phyloP scores from a whole-genome alignment of 2,888 invertebrate species.

The Campoplex capitator region DNA sequence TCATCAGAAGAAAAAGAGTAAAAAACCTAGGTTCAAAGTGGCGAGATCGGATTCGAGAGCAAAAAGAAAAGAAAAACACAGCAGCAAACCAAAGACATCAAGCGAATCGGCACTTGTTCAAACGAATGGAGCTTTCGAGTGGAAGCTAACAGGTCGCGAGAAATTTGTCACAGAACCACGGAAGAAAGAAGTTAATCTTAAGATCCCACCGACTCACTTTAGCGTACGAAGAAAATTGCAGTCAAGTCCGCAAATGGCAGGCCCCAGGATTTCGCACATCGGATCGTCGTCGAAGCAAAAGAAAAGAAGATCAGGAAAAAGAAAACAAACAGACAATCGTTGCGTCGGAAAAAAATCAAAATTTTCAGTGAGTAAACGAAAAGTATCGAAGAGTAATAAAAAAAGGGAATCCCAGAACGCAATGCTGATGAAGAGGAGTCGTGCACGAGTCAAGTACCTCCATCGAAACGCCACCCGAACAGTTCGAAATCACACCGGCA shows the following conservation, averaged over 20 bases:
- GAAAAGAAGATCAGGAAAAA: background rate
- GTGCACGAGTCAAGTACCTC: constrained; percentile 56
- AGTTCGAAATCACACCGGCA: background rate
- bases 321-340: constrained; percentile 17
- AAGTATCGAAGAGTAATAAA: background rate
- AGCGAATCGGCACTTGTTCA: background rate
- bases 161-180: constrained; percentile 36
- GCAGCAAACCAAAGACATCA: background rate
- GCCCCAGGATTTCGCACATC: background rate
- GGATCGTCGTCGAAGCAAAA: background rate
- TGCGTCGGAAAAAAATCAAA: constrained; percentile 29
- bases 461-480: constrained; percentile 45
- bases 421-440: constrained; percentile 57
- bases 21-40: background rate
- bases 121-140: constrained; percentile 17
- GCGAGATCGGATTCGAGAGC: background rate
- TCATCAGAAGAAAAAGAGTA: constrained; percentile 11
- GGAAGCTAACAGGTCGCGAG: constrained; percentile 47
- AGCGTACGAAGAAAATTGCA: constrained; percentile 61
- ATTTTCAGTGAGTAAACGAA: background rate
- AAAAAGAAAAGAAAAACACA: constrained; percentile 25
- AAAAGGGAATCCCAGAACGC: constrained; percentile 50
- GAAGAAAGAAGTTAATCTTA: background rate
- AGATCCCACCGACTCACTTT: constrained; percentile 37
- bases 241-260: constrained; percentile 51